A percentile compares a stretch with the other conserved stretches of the same genome.
These are phyloP conservation scores for Chelidonichthys spinosus DNA, from an alignment of 2,797 vertebrate species.

Conservation along the genomic window DNA sequence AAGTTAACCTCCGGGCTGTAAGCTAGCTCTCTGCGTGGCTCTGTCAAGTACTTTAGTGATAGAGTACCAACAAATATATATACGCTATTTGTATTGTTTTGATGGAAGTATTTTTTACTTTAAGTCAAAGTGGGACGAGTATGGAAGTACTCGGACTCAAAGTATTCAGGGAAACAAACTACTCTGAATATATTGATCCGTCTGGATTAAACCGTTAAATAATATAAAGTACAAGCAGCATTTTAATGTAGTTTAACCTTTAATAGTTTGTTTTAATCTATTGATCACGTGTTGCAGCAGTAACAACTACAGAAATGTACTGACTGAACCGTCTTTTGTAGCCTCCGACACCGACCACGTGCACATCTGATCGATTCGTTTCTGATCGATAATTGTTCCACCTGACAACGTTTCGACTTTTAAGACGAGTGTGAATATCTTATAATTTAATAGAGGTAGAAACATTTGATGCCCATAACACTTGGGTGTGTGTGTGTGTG, in stretches of 20 bases:
- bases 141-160: background rate
- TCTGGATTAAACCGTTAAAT: background rate
- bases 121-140: background rate
- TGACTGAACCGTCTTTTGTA: background rate
- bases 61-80: background rate
- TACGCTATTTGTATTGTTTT: background rate
- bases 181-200: background rate
- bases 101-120: background rate
- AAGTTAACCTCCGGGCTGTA: no score
- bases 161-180: background rate
- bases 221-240: background rate
- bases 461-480: background rate
- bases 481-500: no score
- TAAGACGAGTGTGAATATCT: background rate
- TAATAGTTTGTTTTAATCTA: no score
- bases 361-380: background rate
- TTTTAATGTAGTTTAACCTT: background rate
- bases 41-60: background rate
- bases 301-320: background rate
- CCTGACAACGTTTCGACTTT: background rate
- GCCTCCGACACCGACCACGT: background rate
- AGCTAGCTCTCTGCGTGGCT: background rate
- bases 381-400: background rate
- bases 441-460: background rate
- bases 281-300: no score